Evolutionary conservation across 2,888 invertebrate species (phyloP), one percentile per base, ranked within the genome.

Genomic region (Nymphalis polychloros): DNA sequence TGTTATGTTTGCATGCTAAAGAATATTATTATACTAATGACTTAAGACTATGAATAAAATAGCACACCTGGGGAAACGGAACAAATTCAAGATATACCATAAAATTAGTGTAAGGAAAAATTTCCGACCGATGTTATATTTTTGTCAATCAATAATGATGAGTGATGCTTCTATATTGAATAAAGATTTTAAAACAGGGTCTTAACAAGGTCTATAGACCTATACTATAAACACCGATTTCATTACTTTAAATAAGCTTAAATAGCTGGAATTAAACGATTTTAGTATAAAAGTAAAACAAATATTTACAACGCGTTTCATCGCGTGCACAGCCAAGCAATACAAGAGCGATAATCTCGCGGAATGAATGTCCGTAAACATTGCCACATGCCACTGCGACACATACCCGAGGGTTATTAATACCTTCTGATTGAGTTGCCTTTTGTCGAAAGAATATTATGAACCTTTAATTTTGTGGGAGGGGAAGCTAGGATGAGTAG

Each of bases 291-390:
- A 55, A 55, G 27, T 8, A n/a, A 19, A 50, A 50, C 8, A 50
- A 55, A 55, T 41, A 13, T 41, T 41, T 13, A 41, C 41, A 13
- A 13, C 13, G n/a, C 46, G 16, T 17, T 20, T 57, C 19, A 8
- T 2, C 17, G 66, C 49, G 20, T 19, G 59, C 41, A 41, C 35
- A 4, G 41, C 41, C 13, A 41, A 41, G 41, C 49, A 20, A 13
- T 48, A 50, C 48, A 23, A 49, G 27, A 3, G 50, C 55, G 50
- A 67, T 72, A 72, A 70, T 72, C 70, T 50, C 60, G 19, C 59
- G 59, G 47, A 67, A 72, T 70, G 70, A 72, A 67, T 67, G 67
- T 62, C 20, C 55, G 63, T 60, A 69, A 67, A 65, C 63, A 65
- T 62, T 19, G 66, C 41, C 64, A 66, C 63, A 46, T 63, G 67